A percentile compares a stretch with the other conserved stretches of the same genome.
phyloP scores from a whole-genome alignment of 2,888 invertebrate genomes.

The Dynastes tityus region DNA sequence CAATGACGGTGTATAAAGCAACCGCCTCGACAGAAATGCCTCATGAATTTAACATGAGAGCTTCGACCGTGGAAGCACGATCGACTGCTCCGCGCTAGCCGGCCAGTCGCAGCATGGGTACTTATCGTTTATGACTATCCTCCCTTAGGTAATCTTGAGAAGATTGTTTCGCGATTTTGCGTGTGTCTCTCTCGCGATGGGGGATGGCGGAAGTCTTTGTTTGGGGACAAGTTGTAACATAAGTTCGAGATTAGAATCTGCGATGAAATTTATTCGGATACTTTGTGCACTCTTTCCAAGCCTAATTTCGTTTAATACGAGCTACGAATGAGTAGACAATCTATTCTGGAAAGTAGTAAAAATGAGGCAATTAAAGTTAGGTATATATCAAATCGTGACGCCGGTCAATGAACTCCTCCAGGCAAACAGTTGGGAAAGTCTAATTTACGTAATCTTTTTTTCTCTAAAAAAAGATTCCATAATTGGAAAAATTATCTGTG shows the following conservation, averaged over 20 bases:
- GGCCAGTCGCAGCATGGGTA: slow-evolving; percentile 21
- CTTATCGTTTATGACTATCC: slow-evolving; percentile 35
- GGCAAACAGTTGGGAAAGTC: too few relatives aligned
- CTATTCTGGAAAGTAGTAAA: too few relatives aligned
- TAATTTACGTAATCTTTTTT: too few relatives aligned
- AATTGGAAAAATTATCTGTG: too few relatives aligned
- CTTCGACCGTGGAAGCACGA: slow-evolving; percentile 15
- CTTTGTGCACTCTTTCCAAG: too few relatives aligned
- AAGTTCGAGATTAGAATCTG: slow-evolving; percentile 20
- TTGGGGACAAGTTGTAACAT: background rate
- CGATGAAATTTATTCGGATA: background rate
- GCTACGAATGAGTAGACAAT: too few relatives aligned
- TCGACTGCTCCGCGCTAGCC: slow-evolving; percentile 7
- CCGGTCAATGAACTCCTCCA: too few relatives aligned
- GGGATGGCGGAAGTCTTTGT: background rate
- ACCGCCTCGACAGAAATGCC: slow-evolving; percentile 20
- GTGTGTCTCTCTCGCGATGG: background rate
- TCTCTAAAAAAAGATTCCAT: too few relatives aligned
- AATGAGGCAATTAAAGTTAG: too few relatives aligned
- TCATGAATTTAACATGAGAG: slow-evolving; percentile 42
- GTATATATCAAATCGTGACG: too few relatives aligned
- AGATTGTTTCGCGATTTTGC: slow-evolving; percentile 44
- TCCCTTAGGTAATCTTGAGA: slow-evolving; percentile 26
- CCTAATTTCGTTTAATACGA: too few relatives aligned
- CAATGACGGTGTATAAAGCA: slow-evolving; percentile 30